Percentiles rank a stretch among this genome's conserved stretches.
phyloP scores from a whole-genome alignment of 2,888 invertebrate genomes.

The Hyposoter didymator region DNA sequence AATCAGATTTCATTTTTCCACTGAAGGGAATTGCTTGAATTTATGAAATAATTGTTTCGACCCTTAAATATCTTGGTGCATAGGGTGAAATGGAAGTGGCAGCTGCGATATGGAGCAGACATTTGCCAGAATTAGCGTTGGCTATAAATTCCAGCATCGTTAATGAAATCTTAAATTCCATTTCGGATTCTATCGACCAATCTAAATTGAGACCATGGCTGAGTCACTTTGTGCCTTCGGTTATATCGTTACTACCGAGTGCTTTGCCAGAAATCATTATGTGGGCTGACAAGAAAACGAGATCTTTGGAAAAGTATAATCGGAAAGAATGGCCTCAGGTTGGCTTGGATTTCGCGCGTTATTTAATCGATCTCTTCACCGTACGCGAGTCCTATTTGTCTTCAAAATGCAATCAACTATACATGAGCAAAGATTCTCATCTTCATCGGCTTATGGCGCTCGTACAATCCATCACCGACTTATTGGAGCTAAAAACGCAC shows the following conservation, averaged over 20 bases:
- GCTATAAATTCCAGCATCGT: conserved; percentile 73
- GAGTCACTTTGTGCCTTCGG: conserved; percentile 79
- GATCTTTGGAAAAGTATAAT: conserved; percentile 75
- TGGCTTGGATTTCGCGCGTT: conserved; percentile 81
- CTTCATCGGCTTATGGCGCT: conserved; percentile 75
- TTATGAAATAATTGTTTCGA: neutral
- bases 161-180: conserved; percentile 73
- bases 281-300: conserved; percentile 77
- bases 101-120: conserved; percentile 81
- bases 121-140: conserved; percentile 76
- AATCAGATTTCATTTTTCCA: too few relatives aligned
- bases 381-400: conserved; percentile 72
- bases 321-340: conserved; percentile 76
- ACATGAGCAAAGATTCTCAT: conserved; percentile 73
- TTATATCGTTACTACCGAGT: conserved; percentile 76
- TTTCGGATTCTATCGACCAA: conserved; percentile 73
- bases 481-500: conserved; percentile 75
- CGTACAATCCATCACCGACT: conserved; percentile 77
- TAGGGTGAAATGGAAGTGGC: conserved; percentile 79
- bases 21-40: too few relatives aligned
- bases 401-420: conserved; percentile 73
- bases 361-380: conserved; percentile 78
- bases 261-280: conserved; percentile 75
- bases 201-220: conserved; percentile 78
- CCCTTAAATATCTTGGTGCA: neutral